Base-by-base conservation (phyloP, 2,113 vertebrate species). In the Equus quagga region DNA sequence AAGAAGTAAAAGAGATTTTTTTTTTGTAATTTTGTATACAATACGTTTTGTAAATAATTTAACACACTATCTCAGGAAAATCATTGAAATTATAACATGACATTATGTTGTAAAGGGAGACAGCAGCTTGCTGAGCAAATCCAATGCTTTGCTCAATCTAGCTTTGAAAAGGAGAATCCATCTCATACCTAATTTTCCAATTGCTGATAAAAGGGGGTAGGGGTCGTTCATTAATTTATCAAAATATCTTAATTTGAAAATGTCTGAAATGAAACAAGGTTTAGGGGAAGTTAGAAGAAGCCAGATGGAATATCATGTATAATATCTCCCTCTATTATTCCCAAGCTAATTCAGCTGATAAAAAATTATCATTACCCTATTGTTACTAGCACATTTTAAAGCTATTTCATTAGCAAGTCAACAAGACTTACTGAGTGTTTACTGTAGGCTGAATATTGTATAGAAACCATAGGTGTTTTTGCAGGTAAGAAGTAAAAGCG, bases 131-230 rank as follows among this genome's bases (percentile, higher is more conserved):
- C 18, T 46, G 8, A 91, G 79, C 19, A 96, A 97, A 95, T 84
- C 72, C 97, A 98, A 88, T 62, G 24, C 2, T 97, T 91, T 18
- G 31, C 54, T 97, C 51, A 91, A 41, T 96, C 83, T 83, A 2
- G 1, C 49, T 96, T 97, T n/a, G 78, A 95, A 98, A 98, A 97
- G 91, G 44, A 95, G 26, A 98, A 92, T 89, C 81, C 31, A 93
- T 96, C 72, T 60, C 64, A 97, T 84, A 60, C 13, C 6, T 94
- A 96, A 88, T 81, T 94, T 89, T 78, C 18, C 79, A 83, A 65
- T 76, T 93, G 92, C 8, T 97, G 98, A 93, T 90, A 92, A 97
- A 97, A 97, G 5, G 5, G n/a, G 44, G 8, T 36, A 11, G 12
- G 11, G 54, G 26, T 76, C 36, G 97, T 6, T 88, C 13, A 80